Base-by-base conservation (phyloP, 2,113 vertebrate genomes). In the Albula goreensis region DNA sequence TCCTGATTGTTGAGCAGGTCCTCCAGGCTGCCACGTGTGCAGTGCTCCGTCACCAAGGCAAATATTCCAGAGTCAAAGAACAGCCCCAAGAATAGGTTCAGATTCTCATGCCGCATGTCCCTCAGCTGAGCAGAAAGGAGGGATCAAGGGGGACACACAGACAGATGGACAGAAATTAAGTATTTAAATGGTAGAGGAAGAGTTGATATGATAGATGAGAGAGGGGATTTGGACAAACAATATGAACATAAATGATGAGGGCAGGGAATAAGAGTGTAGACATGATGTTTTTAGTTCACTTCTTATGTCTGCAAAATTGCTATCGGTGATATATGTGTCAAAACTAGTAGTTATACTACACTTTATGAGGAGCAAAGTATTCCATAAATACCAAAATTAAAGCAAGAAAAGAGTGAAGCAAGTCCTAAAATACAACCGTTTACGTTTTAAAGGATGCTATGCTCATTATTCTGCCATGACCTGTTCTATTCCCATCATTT, bases 71-170 rank as follows among this genome's bases (percentile, higher is more conserved):
- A 93, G 50, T 97, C 97, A 0, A 96, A 93, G 92, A 99, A 99
- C 60, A 99, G 94, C 1, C 98, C 98, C 90, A 99, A 81, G 92
- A 97, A 96, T 70, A 97, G 95, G 86, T 97, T 98, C 78, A 99
- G 93, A 66, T 99, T 99, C 91, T 99, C 98, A 0, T 99, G 98
- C 0, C 97, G 95, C 87, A 99, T 96, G 89, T 99, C 97, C 63
- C 95, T 92, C 50, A 98, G 94, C 98, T 99, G 91, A 81, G 57
- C 60, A 7, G n/a, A 52, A 9, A 63, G 57, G 15, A 60, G 25
- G 10, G 80, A 79, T 50, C 13, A 5, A 31, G 31, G 78, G 78
- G 78, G 56, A 10, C 25, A 3, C 83, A 7, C 51, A 2, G 74
- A 49, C 13, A 49, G 52, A 22, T 63, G 22, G 50, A 0, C n/a